These are phyloP conservation scores for Pristionchus entomophagus DNA, from an alignment of 2,888 invertebrate species.

Conservation along the genomic window DNA sequence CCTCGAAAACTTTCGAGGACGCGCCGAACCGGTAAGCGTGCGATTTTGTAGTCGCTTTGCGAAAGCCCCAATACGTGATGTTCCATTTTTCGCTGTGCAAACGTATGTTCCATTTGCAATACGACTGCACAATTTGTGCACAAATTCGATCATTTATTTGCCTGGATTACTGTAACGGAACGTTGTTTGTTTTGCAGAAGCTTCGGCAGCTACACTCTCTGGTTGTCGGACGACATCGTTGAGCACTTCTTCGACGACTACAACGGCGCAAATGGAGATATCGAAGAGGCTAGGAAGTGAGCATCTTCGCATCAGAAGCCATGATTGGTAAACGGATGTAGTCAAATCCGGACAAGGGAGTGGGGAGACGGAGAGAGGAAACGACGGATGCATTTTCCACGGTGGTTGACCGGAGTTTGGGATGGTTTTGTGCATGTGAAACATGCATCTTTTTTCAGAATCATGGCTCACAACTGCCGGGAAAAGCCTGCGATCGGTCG, in stretches of 20 bases:
- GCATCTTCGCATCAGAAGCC: too few relatives aligned
- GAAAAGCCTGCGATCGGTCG: background rate
- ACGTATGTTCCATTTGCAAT: too few relatives aligned
- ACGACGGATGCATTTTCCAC: too few relatives aligned
- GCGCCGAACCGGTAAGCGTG: background rate
- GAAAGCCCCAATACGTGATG: background rate
- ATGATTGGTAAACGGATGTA: too few relatives aligned
- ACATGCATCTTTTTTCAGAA: background rate
- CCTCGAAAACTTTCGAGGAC: background rate
- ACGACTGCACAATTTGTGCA: too few relatives aligned
- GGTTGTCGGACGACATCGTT: background rate
- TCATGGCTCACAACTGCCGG: background rate
- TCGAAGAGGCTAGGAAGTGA: slow-evolving; percentile 22
- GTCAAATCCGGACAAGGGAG: too few relatives aligned
- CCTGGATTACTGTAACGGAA: background rate
- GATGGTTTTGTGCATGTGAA: background rate
- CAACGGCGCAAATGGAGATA: background rate
- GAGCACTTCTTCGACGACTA: slow-evolving; percentile 11
- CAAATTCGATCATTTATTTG: too few relatives aligned
- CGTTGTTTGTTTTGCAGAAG: background rate
- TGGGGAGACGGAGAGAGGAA: too few relatives aligned
- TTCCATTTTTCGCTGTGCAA: background rate
- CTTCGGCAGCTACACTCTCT: slow-evolving; percentile 8
- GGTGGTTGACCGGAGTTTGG: too few relatives aligned
- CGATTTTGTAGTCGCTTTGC: background rate